These are phyloP conservation scores for Ephydatia muelleri DNA, from an alignment of 37 sponge, comb jelly and placozoan genomes.

Conservation along the genomic window DNA sequence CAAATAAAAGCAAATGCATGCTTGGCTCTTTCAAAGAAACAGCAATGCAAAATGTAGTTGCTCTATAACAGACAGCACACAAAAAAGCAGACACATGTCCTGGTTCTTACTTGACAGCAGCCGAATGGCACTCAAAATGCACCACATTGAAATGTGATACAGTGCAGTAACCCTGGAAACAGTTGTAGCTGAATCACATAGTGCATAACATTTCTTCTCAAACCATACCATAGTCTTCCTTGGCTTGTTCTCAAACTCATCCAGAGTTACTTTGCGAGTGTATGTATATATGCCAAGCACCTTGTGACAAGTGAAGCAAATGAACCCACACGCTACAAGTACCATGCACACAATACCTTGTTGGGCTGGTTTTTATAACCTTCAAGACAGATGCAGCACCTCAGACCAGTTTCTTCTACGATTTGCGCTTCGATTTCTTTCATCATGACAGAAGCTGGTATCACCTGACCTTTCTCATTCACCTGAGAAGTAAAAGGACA, in stretches of 20 bases:
- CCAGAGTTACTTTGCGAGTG: slow-evolving; percentile 75
- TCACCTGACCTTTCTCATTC: slow-evolving; percentile 89
- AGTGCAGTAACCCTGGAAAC: slow-evolving; percentile 69
- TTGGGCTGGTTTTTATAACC: slow-evolving; percentile 91
- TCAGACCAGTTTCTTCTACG: slow-evolving; percentile 82
- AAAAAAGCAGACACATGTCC: neutral
- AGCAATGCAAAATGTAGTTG: neutral
- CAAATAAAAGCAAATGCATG: neutral
- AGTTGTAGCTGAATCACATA: neutral
- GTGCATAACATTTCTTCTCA: neutral
- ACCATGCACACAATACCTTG: slow-evolving; percentile 51
- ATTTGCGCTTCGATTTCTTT: slow-evolving; percentile 71
- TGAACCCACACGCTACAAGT: neutral
- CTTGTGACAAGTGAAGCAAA: neutral
- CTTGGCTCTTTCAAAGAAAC: too few relatives aligned
- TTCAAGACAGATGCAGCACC: slow-evolving; percentile 91
- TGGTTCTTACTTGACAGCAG: slow-evolving; percentile 77
- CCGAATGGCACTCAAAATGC: slow-evolving; percentile 89
- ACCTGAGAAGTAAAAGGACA: too few relatives aligned
- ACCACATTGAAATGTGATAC: slow-evolving; percentile 93
- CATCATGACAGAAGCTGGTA: slow-evolving; percentile 44
- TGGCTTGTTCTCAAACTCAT: slow-evolving; percentile 91
- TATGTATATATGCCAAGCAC: slow-evolving; percentile 92
- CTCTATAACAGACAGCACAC: too few relatives aligned
- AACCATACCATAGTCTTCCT: slow-evolving; percentile 61